Base-by-base conservation (phyloP, 2,888 invertebrate genomes). In the Scaeva pyrastri region DNA sequence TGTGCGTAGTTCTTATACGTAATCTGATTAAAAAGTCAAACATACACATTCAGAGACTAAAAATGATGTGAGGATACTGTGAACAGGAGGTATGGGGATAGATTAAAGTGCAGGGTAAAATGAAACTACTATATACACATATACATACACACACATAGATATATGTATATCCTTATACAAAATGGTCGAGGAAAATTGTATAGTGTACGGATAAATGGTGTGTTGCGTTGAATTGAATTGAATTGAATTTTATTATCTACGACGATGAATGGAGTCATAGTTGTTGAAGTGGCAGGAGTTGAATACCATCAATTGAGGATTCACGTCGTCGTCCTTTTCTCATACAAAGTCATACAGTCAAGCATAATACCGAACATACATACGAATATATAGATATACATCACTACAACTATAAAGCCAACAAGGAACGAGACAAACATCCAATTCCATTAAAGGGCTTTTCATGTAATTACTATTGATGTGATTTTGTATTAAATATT, bases 391-490 rank as follows among this genome's bases (percentile, higher is more conserved):
- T 48, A 16, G 3, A 68, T 26, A 66, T 12, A 16, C 5, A 26
- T 5, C n/a, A 7, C 8, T n/a, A 43, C 12, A 10, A 26, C 4
- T 66, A 16, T 26, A 16, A 6, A 12, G 14, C 12, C 36, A 12
- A 12, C 11, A 23, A 14, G 14, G 11, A 41, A 36, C 31, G 71
- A 77, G 56, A 50, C 31, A 45, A 45, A 68, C 52, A 77, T 73
- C 52, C 68, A 73, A 78, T 78, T 78, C 66, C 72, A 83, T 83
- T 78, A 73, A 48, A 73, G 52, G 55, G 78, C 60, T 73, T 68
- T 83, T 83, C 78, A 82, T 82, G 58, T 77, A 73, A 83, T 83
- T 82, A 82, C 81, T 77, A 77, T 82, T 82, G 82, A 77, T 77
- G 82, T 56, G 82, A 82, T 82, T 82, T 82, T 77, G 31, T 66